Evolutionary conservation across 2,113 vertebrate species (phyloP), one percentile per base, ranked within the genome.

Genomic region (human): DNA sequence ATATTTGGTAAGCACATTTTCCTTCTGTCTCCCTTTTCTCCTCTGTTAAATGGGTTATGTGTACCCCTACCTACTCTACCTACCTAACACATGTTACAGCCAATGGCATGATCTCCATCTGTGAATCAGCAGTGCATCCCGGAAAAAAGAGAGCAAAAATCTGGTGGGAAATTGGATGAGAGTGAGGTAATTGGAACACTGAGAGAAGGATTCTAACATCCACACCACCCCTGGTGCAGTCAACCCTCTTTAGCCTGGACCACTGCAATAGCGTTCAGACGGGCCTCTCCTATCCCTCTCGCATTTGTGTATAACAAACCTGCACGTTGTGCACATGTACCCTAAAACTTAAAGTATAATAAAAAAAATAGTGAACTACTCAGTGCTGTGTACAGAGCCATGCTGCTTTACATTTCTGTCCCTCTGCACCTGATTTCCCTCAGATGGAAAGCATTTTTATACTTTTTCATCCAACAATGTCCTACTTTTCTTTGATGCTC

Each of bases 331-430:
- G 43, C 43, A 43, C 43, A 43, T 43, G 43, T 43, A 43, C 43
- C 43, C 43, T 43, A 43, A 43, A 43, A 43, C 43, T 43, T 43
- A 43, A 43, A 43, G 43, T 43, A 43, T 43, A 43, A 43, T 43
- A 6, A 6, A 43, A 43, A 43, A 43, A 32, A 30, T 8, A 35
- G 50, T 23, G 20, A 57, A 40, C 43, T 32, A 7, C 43, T 38
- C 11, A 12, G 10, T 38, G 48, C 61, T 45, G 0, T 1, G 16
- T 38, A 16, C 22, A 72, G 30, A 23, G 16, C 22, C 2, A 3
- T 30, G 22, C 30, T 43, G 27, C 78, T 72, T 48, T 45, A 6
- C 4, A 14, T 45, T 38, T 38, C 43, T 76, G 13, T 59, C 27
- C 14, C 32, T 66, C 5, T 52, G 1, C 17, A 48, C 5, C 1